A percentile compares a stretch with the other conserved stretches of the same genome.
These are phyloP conservation scores for Coranthus polyacanthus DNA, from an alignment of 2,797 vertebrate species.

Conservation along the genomic window DNA sequence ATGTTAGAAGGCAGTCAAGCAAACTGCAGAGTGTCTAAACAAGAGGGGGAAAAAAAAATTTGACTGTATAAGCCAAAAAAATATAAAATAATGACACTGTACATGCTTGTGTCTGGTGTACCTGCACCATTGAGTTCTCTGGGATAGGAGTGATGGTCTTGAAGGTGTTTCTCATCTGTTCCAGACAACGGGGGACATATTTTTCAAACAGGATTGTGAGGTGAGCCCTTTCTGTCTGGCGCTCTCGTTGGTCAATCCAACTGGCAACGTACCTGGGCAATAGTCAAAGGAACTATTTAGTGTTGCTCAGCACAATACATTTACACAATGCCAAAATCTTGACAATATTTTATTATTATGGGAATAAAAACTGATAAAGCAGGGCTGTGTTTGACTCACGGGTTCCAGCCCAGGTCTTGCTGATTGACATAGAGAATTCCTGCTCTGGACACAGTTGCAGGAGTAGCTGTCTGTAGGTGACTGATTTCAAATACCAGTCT, in stretches of 20 bases:
- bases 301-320: background rate
- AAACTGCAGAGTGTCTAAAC: slow-evolving; percentile 88
- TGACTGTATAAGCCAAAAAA: background rate
- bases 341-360: background rate
- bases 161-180: slow-evolving; percentile 87
- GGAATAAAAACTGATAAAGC: background rate
- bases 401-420: slow-evolving; percentile 88
- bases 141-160: slow-evolving; percentile 87
- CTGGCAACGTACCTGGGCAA: slow-evolving; percentile 86
- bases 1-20: slow-evolving; percentile 88
- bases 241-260: slow-evolving; percentile 88
- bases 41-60: slow-evolving; percentile 10
- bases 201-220: slow-evolving; percentile 92
- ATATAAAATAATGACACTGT: background rate
- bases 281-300: slow-evolving; percentile 15
- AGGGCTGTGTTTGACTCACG: slow-evolving; percentile 74
- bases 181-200: slow-evolving; percentile 87
- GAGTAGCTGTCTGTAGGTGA: slow-evolving; percentile 84
- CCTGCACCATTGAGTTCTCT: slow-evolving; percentile 90
- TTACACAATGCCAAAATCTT: background rate
- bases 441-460: slow-evolving; percentile 88
- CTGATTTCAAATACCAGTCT: slow-evolving; percentile 89
- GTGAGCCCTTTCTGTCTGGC: slow-evolving; percentile 89
- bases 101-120: slow-evolving; percentile 51
- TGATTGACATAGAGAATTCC: slow-evolving; percentile 88